Evolutionary conservation across 2,888 invertebrate genomes (phyloP), one percentile per base, ranked within the genome.

Genomic region (Coleophora flavipennella): DNA sequence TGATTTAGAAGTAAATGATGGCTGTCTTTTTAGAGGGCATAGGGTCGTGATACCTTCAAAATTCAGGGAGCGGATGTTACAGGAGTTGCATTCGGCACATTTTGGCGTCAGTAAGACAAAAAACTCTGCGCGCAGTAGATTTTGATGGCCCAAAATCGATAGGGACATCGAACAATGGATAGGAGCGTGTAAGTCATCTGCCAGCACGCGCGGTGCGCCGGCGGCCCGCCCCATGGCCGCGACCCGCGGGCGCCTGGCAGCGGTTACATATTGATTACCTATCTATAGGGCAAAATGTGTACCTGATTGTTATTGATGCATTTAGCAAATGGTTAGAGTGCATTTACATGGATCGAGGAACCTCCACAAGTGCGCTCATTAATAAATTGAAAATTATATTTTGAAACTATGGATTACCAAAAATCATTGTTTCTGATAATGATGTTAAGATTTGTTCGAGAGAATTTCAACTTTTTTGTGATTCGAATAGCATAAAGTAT

Each of bases 111-210:
- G 41, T 8, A 51, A 51, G 41, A 47, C 39, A 9, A 51, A 50
- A 41, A 38, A 32, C 13, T 25, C 11, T 1, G 47, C 47, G 8
- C 42, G 48, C 8, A 42, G 38, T 36, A 36, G 40, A 26, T 39
- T 50, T 40, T 50, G 46, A 43, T 48, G 49, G 46, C 45, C 50
- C 1, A 35, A 39, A 1, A 40, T 51, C 2, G 45, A 49, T 20
- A 13, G 12, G n/a, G 43, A 47, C 29, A 48, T 51, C 27, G 47
- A 51, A 11, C 40, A 35, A 0, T 31, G 43, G 42, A 32, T 43
- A 8, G 40, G 41, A 13, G 37, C 41, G 13, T 42, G 41, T 31
- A 25, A 2, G 6, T 12, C 33, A 12, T 35, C 35, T 35, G 20
- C 28, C 33, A 12, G 35, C 26, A 25, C 27, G 14, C 33, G 35